Evolutionary conservation across 2,113 vertebrate genomes (phyloP), one percentile per base, ranked within the genome.

Genomic region (Henicopernis longicauda): DNA sequence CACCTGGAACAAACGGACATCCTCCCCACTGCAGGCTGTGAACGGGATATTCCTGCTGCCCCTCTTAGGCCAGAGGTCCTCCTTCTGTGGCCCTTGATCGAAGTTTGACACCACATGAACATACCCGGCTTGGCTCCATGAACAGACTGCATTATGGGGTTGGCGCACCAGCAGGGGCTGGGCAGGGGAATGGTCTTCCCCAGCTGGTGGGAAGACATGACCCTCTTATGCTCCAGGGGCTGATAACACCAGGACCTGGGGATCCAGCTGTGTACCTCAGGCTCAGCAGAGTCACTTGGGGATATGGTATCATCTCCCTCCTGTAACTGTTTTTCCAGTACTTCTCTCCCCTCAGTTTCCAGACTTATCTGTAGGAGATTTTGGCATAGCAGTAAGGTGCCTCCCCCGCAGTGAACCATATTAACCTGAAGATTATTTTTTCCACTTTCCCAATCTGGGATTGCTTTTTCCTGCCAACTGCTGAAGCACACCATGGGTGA

Each of bases 401-500:
- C 20, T 86, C 25, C 31, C 59, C 44, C 5, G 2, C 50, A 91
- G 42, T 21, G 36, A 90, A 80, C 45, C 14, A 4, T 21, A 76
- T 32, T 73, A 89, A 86, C 13, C 29, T 69, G 65, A 71, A 54
- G 27, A 74, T 40, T 81, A 45, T 29, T 92, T 76, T 80, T 73
- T 54, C 42, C 15, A 32, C 38, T 82, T 91, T 94, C 29, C 36
- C 62, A 70, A 3, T 57, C 58, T 92, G 38, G 22, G 10, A 63
- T 66, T 94, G 52, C 23, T 83, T 96, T 90, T 83, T 50, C 47
- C 42, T 92, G 52, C 50, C 80, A 81, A n/a, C 26, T 63, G 38
- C 79, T 93, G 26, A 61, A 86, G 45, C 0, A 5, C 34, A 66
- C 45, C 23, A 11, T 17, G 42, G 74, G 42, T 88, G 58, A 89